Percentiles rank a stretch among this genome's conserved stretches.
Evolutionary conservation across 2,113 vertebrate species (phyloP).

Genomic region (Tichodroma muraria): DNA sequence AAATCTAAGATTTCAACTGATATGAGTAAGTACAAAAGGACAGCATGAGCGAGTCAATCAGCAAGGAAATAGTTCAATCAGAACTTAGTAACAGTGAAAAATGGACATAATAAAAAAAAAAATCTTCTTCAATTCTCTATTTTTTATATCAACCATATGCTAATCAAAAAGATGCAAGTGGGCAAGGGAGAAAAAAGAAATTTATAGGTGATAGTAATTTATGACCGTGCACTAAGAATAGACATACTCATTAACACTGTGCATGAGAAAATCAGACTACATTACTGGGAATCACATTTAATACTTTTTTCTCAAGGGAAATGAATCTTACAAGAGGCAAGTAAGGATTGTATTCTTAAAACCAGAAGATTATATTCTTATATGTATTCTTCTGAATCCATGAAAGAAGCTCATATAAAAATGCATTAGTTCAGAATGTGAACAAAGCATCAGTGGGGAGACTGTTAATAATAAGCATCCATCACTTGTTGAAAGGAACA

Average conservation of each 20-base stretch:
- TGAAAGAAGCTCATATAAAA: neutral
- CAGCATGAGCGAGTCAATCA: neutral
- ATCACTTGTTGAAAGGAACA: slow-evolving; percentile 31
- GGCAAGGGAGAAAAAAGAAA: neutral
- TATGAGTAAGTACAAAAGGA: neutral
- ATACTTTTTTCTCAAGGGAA: neutral
- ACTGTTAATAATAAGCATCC: slow-evolving; percentile 14
- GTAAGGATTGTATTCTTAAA: neutral
- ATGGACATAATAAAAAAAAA: neutral
- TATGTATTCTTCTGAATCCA: neutral
- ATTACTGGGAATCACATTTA: neutral
- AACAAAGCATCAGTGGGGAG: neutral
- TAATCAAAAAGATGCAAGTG: neutral
- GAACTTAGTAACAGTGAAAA: neutral
- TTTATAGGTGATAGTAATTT: slow-evolving; percentile 38
- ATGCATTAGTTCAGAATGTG: neutral
- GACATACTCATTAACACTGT: slow-evolving; percentile 5
- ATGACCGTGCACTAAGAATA: slow-evolving; percentile 20
- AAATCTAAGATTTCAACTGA: neutral
- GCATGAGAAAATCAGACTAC: neutral
- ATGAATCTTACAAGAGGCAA: neutral
- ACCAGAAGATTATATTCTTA: neutral
- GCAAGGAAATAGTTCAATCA: neutral
- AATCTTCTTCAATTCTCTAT: neutral
- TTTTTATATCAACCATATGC: neutral